Percentiles rank a stretch among this genome's conserved stretches.
phyloP scores from a whole-genome alignment of 2,113 vertebrate species.

The Jaculus jaculus region DNA sequence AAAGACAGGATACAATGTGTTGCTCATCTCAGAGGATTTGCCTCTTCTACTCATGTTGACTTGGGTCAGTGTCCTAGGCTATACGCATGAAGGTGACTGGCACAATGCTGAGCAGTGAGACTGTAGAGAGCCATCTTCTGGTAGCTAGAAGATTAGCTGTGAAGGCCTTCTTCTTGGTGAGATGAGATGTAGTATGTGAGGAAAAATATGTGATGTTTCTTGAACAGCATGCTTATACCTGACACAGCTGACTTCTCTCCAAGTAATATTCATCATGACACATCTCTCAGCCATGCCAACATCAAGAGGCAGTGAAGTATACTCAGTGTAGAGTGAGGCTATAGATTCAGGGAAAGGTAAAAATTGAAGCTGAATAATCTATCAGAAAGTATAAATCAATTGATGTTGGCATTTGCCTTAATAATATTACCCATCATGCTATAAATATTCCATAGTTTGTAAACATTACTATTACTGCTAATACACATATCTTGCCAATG shows the following conservation, averaged over 20 bases:
- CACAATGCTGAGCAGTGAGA: not conserved
- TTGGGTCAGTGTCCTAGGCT: not conserved
- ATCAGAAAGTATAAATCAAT: not conserved
- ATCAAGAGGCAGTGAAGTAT: not conserved
- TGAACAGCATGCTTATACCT: not conserved
- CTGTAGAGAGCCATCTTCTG: not conserved
- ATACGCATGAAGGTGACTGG: not conserved
- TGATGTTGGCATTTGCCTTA: not conserved
- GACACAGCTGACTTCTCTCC: not conserved
- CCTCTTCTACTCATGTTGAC: not conserved
- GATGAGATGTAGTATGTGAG: not conserved
- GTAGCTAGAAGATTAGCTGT: not conserved
- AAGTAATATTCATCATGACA: not conserved
- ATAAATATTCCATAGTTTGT: not conserved
- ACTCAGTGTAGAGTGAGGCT: not conserved
- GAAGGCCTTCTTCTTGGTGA: not conserved
- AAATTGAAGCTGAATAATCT: not conserved
- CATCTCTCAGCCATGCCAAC: not conserved
- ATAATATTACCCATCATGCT: constrained; percentile 17
- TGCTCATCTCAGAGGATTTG: not conserved
- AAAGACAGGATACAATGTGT: not conserved
- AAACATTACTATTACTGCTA: not conserved
- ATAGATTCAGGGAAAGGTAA: not conserved
- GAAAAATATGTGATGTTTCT: not conserved
- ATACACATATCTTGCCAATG: not conserved